Percentiles rank a stretch among this genome's conserved stretches.
phyloP scores from a whole-genome alignment of 2,888 invertebrate genomes.

The Oscheius sp. region DNA sequence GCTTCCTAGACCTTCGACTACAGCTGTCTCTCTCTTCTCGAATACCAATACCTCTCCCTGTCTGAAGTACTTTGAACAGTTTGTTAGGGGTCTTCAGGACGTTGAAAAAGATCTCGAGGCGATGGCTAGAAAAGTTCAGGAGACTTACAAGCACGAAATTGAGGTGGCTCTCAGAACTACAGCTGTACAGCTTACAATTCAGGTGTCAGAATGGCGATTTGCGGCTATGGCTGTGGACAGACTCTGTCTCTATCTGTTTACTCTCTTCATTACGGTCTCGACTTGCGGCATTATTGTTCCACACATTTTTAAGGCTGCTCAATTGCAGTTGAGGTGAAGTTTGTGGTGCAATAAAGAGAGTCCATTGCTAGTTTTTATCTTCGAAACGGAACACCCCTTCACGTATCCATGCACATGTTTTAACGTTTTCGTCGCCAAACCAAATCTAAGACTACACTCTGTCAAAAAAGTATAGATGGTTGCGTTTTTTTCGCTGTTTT shows the following conservation, averaged over 20 bases:
- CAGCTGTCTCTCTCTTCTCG: not conserved
- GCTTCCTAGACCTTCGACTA: constrained; percentile 33
- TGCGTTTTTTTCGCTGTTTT: too few species aligned
- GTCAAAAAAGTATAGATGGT: too few species aligned
- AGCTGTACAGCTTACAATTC: constrained; percentile 31
- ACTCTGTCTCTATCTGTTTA: constrained; percentile 71
- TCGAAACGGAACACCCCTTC: too few species aligned
- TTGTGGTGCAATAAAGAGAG: too few species aligned
- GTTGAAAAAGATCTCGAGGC: constrained; percentile 46
- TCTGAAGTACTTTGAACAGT: constrained; percentile 41
- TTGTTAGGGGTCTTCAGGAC: constrained; percentile 44
- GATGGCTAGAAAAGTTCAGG: constrained; percentile 49
- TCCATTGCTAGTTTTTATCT: too few species aligned
- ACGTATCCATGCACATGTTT: too few species aligned
- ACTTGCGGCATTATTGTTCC: constrained; percentile 71
- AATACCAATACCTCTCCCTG: not conserved
- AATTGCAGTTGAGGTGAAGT: not conserved
- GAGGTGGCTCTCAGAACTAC: constrained; percentile 28
- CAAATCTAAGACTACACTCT: too few species aligned
- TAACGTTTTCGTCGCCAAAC: too few species aligned
- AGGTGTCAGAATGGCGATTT: constrained; percentile 59
- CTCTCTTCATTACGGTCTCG: constrained; percentile 66
- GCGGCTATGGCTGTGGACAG: constrained; percentile 72
- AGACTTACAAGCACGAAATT: constrained; percentile 50
- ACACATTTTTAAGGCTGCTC: constrained; percentile 65